Conservation (phyloP, 2,113 vertebrate species). For the Arizona elegans region DNA sequence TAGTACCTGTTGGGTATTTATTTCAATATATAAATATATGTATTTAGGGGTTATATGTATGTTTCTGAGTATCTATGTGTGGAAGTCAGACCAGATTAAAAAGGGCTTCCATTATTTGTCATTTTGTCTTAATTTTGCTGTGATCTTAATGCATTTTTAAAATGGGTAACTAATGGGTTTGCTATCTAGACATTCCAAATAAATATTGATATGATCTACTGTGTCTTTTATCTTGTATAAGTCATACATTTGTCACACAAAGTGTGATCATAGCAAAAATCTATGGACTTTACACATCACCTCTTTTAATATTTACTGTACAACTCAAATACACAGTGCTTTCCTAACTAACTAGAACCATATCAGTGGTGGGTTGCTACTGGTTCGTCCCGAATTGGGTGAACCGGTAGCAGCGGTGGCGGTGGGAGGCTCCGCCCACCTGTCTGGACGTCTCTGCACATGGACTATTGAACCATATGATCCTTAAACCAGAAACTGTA, state of each 20-base stretch:
- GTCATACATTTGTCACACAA: not conserved
- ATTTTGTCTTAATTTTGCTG: not conserved
- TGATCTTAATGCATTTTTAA: not conserved
- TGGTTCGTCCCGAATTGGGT: no score
- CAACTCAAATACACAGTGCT: not conserved
- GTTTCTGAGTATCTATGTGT: not conserved
- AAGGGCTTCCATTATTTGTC: not conserved
- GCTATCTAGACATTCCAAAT: not conserved
- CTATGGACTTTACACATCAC: no score
- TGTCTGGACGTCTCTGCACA: no score
- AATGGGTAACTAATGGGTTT: not conserved
- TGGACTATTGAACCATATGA: not conserved
- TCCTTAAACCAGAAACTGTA: not conserved
- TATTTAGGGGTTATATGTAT: not conserved
- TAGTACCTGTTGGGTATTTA: not conserved
- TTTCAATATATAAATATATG: not conserved
- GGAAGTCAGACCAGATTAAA: not conserved
- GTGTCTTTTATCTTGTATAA: not conserved
- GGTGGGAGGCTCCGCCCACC: no score
- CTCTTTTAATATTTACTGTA: not conserved
- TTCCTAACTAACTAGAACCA: not conserved
- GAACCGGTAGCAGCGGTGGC: no score
- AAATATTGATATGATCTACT: not conserved
- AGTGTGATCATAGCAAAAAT: not conserved
- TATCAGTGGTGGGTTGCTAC: no score